Evolutionary conservation across 2,797 vertebrate genomes (phyloP).

Genomic region (Halcyon chelicuti): DNA sequence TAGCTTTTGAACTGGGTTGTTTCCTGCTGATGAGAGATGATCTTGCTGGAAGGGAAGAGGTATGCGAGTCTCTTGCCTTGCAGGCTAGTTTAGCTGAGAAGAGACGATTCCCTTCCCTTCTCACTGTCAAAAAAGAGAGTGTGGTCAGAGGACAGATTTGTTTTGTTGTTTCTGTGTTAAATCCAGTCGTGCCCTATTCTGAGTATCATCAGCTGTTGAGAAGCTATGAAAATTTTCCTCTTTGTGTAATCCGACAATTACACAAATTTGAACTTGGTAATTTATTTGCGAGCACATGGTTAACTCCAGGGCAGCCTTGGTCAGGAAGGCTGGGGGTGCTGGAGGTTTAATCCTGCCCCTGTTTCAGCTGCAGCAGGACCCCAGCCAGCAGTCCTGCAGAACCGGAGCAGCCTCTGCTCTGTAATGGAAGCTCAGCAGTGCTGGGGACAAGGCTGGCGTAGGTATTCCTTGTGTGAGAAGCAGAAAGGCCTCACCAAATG

Average conservation of each 20-base stretch:
- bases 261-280: no score
- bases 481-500: not conserved
- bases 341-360: fast-evolving
- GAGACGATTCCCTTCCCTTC: not conserved
- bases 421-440: not conserved
- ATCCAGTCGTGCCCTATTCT: not conserved
- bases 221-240: not conserved
- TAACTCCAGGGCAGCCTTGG: not conserved
- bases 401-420: not conserved
- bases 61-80: not conserved
- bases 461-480: not conserved
- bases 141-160: not conserved
- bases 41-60: not conserved
- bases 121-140: fast-evolving
- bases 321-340: not conserved
- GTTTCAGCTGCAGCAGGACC: not conserved
- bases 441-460: not conserved
- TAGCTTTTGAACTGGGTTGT: not conserved
- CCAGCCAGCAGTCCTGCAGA: no score
- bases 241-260: fast-evolving
- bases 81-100: not conserved
- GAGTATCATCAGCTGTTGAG: not conserved
- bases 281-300: not conserved
- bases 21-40: not conserved
- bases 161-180: not conserved